Base-by-base conservation (phyloP, 2,113 vertebrate species). In the Cyprinodon brontotheroides region DNA sequence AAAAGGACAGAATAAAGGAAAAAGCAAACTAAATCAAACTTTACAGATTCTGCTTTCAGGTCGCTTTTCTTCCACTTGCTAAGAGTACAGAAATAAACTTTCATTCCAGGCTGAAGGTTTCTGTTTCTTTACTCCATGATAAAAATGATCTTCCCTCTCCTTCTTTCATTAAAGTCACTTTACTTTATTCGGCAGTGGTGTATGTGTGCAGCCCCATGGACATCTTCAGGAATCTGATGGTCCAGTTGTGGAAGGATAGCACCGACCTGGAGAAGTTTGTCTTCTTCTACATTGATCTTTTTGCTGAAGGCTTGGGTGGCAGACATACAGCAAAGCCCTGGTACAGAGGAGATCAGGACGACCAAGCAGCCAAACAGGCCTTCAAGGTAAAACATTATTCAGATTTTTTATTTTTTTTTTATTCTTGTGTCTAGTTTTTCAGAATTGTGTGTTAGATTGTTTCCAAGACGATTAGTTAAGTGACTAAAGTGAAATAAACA, bases 221-320 rank as follows among this genome's bases (percentile, higher is more conserved):
- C 7, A 91, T 91, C 38, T 94, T 98, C 89, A 86, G 96, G 67
- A 91, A 85, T 41, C 90, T 98, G 81, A 94, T 98, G 95, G 91
- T 98, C 43, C 86, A 94, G 67, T 95, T 96, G 14, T 82, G 83
- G 68, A 91, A 72, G 0, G 91, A 93, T 2, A 93, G 94, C 6
- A 83, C 95, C 37, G 92, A 92, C 9, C 62, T 82, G 1, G 94
- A 95, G 0, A 94, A 97, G 5, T 98, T 94, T 0, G 95, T 91
- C 47, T 98, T 98, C 87, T 96, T 98, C 93, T 97, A 96, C 91
- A 94, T 98, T n/a, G 97, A 98, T 72, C 88, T 96, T 4, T 96
- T 96, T 6, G 97, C 95, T 2, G 91, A 89, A 63, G 95, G 96
- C 70, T 77, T 98, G 72, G 87, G 86, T 38, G 90, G 90, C 0